Conservation (phyloP, 2,113 vertebrate genomes). For the Tupaia tana region DNA sequence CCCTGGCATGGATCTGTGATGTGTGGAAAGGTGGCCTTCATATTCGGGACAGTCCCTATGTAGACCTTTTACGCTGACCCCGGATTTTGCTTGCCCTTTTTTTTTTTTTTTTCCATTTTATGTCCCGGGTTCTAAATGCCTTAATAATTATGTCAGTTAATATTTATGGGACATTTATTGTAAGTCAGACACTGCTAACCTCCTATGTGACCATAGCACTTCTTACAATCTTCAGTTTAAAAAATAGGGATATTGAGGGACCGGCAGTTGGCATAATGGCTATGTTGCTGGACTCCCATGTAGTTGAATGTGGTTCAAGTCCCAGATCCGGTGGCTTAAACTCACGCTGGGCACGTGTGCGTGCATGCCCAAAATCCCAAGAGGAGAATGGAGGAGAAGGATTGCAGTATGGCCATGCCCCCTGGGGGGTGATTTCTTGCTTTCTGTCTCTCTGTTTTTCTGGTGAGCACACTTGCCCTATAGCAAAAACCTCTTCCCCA, state of each 20-base stretch:
- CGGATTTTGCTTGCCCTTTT: not conserved
- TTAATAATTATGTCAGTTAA: not conserved
- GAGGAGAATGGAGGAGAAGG: too few relatives aligned
- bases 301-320: too few relatives aligned
- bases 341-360: too few relatives aligned
- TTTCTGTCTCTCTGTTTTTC: too few relatives aligned
- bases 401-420: too few relatives aligned
- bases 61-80: not conserved
- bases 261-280: too few relatives aligned
- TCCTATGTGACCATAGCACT: not conserved
- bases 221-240: not conserved
- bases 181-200: not conserved
- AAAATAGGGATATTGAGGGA: not conserved
- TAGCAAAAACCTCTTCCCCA: too few relatives aligned
- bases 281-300: too few relatives aligned
- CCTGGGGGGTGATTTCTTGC: too few relatives aligned
- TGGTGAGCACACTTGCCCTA: too few relatives aligned
- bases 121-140: not conserved
- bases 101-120: not conserved
- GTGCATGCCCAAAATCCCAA: too few relatives aligned
- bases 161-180: not conserved
- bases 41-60: accelerated
- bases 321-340: too few relatives aligned
- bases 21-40: not conserved
- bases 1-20: not conserved